A percentile compares a stretch with the other conserved stretches of the same genome.
Conservation (phyloP, 2,888 invertebrate species). For the Caenorhabditis wallacei region DNA sequence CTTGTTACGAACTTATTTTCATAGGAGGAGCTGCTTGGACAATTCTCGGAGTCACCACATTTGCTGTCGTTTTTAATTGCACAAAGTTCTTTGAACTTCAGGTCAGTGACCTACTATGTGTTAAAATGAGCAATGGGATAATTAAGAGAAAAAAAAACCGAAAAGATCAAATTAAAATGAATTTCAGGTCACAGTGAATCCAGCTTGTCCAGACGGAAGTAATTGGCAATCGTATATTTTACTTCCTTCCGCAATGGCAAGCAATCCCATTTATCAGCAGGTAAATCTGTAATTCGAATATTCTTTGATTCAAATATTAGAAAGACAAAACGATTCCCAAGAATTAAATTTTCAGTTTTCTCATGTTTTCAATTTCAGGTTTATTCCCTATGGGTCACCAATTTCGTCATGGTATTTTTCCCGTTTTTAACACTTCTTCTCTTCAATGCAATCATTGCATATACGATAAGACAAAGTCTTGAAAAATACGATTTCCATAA, state of each 20-base stretch:
- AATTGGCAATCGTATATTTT: conserved; percentile 79
- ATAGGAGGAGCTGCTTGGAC: conserved; percentile 76
- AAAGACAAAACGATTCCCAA: background rate
- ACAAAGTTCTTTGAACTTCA: conserved; percentile 82
- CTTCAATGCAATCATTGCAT: conserved; percentile 94
- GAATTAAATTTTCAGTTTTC: background rate
- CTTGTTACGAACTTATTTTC: background rate
- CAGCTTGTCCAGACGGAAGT: conserved; percentile 73
- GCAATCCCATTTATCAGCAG: conserved; percentile 76
- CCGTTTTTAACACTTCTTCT: conserved; percentile 92
- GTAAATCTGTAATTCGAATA: conserved; percentile 25
- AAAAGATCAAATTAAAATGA: conserved; percentile 6
- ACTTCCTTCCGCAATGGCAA: conserved; percentile 71
- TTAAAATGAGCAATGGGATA: background rate
- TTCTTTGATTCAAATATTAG: background rate
- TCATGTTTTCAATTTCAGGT: conserved; percentile 84
- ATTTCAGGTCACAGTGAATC: conserved; percentile 75
- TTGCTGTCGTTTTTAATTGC: conserved; percentile 80
- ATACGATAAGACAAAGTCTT: conserved; percentile 92
- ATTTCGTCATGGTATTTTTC: conserved; percentile 94
- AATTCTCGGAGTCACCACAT: conserved; percentile 79
- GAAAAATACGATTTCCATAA: conserved; percentile 87
- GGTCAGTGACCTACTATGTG: conserved; percentile 62
- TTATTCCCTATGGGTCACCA: conserved; percentile 95
- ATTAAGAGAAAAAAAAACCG: background rate